These are phyloP conservation scores for Drosophila algonquin DNA, from an alignment of 2,888 invertebrate genomes.

Conservation along the genomic window DNA sequence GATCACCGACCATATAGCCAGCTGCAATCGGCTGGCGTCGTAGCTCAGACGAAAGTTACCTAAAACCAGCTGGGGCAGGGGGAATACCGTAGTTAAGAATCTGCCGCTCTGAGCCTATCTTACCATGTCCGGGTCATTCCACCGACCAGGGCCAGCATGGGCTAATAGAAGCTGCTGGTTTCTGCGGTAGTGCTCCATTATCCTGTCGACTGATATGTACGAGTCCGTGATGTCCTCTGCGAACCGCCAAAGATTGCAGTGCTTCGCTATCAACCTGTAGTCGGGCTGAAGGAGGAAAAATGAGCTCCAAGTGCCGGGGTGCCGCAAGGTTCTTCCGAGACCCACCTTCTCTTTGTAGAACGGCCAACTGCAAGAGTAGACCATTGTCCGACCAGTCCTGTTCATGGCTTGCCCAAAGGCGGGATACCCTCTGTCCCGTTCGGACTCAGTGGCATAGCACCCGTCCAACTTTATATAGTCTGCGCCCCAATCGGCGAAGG, in stretches of 20 bases:
- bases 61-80: slow-evolving; percentile 83
- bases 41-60: slow-evolving; percentile 87
- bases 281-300: slow-evolving; percentile 83
- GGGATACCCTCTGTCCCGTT: slow-evolving; percentile 87
- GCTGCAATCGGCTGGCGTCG: slow-evolving; percentile 88
- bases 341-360: slow-evolving; percentile 86
- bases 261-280: slow-evolving; percentile 85
- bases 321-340: slow-evolving; percentile 15
- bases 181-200: slow-evolving; percentile 86
- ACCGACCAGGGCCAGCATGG: slow-evolving; percentile 88
- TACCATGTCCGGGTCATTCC: slow-evolving; percentile 89
- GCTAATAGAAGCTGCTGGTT: slow-evolving; percentile 86
- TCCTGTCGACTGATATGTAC: slow-evolving; percentile 85
- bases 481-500: slow-evolving; percentile 90
- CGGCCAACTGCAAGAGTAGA: slow-evolving; percentile 92
- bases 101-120: neutral
- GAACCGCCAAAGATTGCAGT: slow-evolving; percentile 88
- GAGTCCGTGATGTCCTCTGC: slow-evolving; percentile 87
- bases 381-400: slow-evolving; percentile 88
- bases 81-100: neutral
- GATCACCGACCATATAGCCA: slow-evolving; percentile 90
- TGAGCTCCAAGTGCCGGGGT: neutral
- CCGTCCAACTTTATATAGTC: slow-evolving; percentile 92
- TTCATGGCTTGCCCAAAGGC: slow-evolving; percentile 88
- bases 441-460: slow-evolving; percentile 86